phyloP scores from a whole-genome alignment of 2,888 invertebrate species.

The Dynastes grantii region DNA sequence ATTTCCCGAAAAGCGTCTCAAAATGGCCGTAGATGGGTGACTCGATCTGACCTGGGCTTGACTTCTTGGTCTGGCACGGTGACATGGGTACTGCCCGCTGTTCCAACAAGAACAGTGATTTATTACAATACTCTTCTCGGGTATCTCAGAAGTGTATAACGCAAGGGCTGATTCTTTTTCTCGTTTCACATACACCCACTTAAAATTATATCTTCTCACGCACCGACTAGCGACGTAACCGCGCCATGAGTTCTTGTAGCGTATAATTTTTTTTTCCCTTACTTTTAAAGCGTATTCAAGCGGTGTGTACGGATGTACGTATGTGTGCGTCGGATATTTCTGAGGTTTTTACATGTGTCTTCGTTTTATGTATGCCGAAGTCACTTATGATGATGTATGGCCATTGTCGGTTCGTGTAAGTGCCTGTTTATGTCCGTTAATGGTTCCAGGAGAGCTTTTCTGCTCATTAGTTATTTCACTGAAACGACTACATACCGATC shows the following conservation, averaged over 20 bases:
- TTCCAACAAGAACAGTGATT: slow-evolving; percentile 65
- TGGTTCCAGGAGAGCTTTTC: slow-evolving; percentile 55
- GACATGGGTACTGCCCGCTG: slow-evolving; percentile 64
- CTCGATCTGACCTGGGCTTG: slow-evolving; percentile 39
- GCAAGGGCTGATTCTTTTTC: slow-evolving; percentile 58
- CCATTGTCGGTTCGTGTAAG: slow-evolving; percentile 60
- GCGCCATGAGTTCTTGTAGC: slow-evolving; percentile 19
- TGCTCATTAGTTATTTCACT: slow-evolving; percentile 56
- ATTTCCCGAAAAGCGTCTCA: slow-evolving; percentile 55
- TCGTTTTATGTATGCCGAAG: slow-evolving; percentile 62
- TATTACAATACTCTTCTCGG: slow-evolving; percentile 59
- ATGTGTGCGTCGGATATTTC: slow-evolving; percentile 56
- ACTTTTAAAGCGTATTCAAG: neutral
- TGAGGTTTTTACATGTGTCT: slow-evolving; percentile 62
- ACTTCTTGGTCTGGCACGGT: slow-evolving; percentile 57
- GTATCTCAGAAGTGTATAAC: slow-evolving; percentile 53
- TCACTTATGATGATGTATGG: slow-evolving; percentile 65
- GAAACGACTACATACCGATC: slow-evolving; percentile 18
- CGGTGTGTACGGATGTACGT: slow-evolving; percentile 29
- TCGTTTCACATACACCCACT: slow-evolving; percentile 66
- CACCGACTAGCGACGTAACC: slow-evolving; percentile 54
- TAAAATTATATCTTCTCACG: slow-evolving; percentile 62
- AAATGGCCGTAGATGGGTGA: slow-evolving; percentile 59
- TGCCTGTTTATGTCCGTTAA: slow-evolving; percentile 63
- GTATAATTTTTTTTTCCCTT: slow-evolving; percentile 11